phyloP scores from a whole-genome alignment of 2,888 invertebrate genomes.

The Andrena haemorrhoa region DNA sequence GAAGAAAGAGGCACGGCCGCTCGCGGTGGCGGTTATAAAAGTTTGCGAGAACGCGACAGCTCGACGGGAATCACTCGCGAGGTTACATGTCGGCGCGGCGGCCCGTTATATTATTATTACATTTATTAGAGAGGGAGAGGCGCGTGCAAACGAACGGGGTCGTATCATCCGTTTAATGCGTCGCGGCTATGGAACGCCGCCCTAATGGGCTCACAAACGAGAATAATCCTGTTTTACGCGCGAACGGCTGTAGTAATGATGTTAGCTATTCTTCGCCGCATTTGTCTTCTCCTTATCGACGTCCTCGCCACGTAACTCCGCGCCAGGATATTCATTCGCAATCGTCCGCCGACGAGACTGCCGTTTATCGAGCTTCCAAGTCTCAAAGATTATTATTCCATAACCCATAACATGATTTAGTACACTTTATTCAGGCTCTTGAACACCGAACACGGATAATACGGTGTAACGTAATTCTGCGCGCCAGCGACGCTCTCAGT shows the following conservation, averaged over 20 bases:
- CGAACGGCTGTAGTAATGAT: constrained; percentile 67
- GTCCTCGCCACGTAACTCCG: not conserved
- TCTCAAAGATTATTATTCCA: not conserved
- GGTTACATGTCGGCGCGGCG: not conserved
- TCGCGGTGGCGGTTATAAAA: constrained; percentile 36
- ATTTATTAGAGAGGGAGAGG: constrained; percentile 27
- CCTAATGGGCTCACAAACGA: constrained; percentile 70
- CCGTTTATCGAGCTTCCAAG: not conserved
- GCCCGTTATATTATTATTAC: constrained; percentile 45
- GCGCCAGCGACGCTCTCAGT: not conserved
- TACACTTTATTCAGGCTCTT: not conserved
- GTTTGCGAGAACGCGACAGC: constrained; percentile 15
- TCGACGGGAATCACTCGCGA: constrained; percentile 6
- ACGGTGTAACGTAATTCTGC: not conserved
- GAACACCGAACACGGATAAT: not conserved
- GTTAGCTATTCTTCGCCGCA: constrained; percentile 58
- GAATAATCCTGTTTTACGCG: constrained; percentile 76
- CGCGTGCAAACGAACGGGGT: constrained; percentile 20
- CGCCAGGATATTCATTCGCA: not conserved
- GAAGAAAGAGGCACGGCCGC: constrained; percentile 36
- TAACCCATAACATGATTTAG: not conserved
- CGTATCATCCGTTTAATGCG: constrained; percentile 68
- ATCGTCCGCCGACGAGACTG: constrained; percentile 13
- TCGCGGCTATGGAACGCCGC: constrained; percentile 51
- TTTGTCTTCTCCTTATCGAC: constrained; percentile 31